Evolutionary conservation across 2,888 invertebrate genomes (phyloP), one percentile per base, ranked within the genome.

Genomic region (Apeira syringaria): DNA sequence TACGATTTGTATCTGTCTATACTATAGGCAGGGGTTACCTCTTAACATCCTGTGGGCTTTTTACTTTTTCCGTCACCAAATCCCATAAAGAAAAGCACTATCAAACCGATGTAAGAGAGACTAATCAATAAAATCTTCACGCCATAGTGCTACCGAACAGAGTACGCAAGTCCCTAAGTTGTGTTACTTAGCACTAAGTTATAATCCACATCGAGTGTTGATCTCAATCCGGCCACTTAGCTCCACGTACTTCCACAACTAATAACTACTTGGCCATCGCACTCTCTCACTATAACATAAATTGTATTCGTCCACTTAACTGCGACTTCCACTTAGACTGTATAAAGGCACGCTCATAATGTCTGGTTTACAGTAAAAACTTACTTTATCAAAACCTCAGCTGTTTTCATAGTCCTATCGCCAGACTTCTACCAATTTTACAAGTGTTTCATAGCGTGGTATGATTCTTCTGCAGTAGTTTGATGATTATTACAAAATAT

Each of bases 251-350:
- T 50, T 47, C 45, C 38, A 25, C 27, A 50, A 53, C 53, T 53
- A 39, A 51, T 50, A 54, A 41, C 32, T 45, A 54, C 29, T 50
- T 49, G 47, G 45, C 50, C 50, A 55, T 53, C 46, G 49, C 47
- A 51, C 40, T 45, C 29, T 26, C 50, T 50, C 51, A 56, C 51
- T 51, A 56, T 48, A 41, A 47, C 56, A 56, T 56, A 56, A 56
- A 56, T 56, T 53, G 56, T 53, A 50, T 47, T 52, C 47, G 51
- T 53, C 39, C 49, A 46, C 48, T 49, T 51, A 38, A 53, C 44
- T 40, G 53, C 36, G 43, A 41, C 37, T 51, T 39, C 53, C 51
- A 53, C 51, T 56, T 53, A 53, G 34, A 31, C 46, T 27, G 18
- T 35, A 27, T 44, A 32, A 51, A 39, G 47, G 42, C 43, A 40